Conservation (phyloP, 2,797 vertebrate genomes). For the Crenuchus spilurus region DNA sequence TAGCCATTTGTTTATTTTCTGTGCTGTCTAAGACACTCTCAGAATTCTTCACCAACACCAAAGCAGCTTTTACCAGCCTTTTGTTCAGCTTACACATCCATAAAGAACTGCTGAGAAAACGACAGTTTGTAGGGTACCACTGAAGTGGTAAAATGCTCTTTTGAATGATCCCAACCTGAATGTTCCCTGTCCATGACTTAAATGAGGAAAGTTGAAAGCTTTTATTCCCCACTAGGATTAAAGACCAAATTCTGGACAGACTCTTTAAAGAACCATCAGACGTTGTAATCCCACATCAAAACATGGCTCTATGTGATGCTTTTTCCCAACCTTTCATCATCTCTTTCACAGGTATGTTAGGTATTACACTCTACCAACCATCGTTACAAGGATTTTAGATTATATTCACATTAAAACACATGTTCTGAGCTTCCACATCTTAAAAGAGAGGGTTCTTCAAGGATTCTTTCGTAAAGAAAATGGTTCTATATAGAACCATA, state of each 20-base stretch:
- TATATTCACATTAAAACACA: conserved; percentile 15
- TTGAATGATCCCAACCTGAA: neutral
- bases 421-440: no score
- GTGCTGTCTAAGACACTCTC: no score
- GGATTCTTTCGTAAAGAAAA: no score
- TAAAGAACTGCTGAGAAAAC: no score
- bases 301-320: neutral
- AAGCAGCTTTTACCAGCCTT: no score
- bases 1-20: no score
- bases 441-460: no score
- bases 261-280: neutral
- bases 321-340: neutral
- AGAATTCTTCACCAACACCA: no score
- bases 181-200: neutral
- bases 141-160: neutral
- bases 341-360: neutral
- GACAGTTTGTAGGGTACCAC: neutral
- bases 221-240: neutral
- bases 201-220: neutral
- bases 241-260: neutral
- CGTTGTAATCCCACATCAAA: conserved; percentile 2
- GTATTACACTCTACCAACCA: neutral
- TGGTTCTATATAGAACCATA: no score
- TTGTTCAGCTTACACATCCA: no score
- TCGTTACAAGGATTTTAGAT: conserved; percentile 9